Evolutionary conservation across 2,888 invertebrate species (phyloP).

Genomic region (Agonopterix subpropinquella): DNA sequence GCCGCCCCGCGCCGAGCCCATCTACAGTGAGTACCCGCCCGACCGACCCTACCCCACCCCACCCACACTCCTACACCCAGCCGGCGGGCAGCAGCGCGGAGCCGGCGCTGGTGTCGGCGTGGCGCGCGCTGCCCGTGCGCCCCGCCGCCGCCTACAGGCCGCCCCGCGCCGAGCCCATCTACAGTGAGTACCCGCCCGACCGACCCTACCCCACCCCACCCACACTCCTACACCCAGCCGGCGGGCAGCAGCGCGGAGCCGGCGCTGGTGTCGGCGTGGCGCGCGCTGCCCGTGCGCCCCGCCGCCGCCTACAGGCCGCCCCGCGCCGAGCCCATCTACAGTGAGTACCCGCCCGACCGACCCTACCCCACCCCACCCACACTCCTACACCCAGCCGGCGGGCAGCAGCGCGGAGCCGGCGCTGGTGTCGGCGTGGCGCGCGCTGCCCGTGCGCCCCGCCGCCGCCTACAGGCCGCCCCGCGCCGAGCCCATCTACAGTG

Average conservation of each 20-base stretch:
- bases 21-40: slow-evolving; percentile 59
- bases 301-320: slow-evolving; percentile 57
- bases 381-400: slow-evolving; percentile 19
- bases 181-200: slow-evolving; percentile 58
- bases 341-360: too few relatives aligned
- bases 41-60: too few relatives aligned
- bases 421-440: slow-evolving; percentile 88
- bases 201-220: neutral
- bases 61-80: slow-evolving; percentile 2
- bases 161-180: slow-evolving; percentile 59
- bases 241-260: slow-evolving; percentile 46
- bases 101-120: slow-evolving; percentile 79
- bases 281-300: slow-evolving; percentile 82
- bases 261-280: slow-evolving; percentile 84
- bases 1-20: slow-evolving; percentile 60
- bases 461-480: slow-evolving; percentile 59
- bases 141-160: slow-evolving; percentile 54
- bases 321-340: slow-evolving; percentile 59
- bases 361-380: neutral
- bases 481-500: slow-evolving; percentile 60
- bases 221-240: slow-evolving; percentile 16
- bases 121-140: slow-evolving; percentile 87
- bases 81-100: slow-evolving; percentile 42
- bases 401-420: slow-evolving; percentile 46
- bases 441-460: slow-evolving; percentile 78